Conservation (phyloP, 2,888 invertebrate genomes). For the Omphaloscelis lunosa region DNA sequence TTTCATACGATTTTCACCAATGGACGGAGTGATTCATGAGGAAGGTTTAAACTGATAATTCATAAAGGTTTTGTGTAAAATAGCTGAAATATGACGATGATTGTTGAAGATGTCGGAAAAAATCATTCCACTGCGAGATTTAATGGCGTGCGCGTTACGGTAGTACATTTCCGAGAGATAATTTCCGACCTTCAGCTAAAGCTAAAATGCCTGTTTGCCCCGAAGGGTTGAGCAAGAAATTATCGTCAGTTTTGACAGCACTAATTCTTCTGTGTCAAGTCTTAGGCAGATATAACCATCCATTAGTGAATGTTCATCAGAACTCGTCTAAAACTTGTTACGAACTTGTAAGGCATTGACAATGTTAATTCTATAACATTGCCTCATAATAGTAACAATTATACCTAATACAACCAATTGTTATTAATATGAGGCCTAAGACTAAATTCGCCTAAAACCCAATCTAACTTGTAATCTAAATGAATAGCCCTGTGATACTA, state of each 20-base stretch:
- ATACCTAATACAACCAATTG: neutral
- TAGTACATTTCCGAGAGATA: no score
- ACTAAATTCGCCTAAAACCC: conserved; percentile 15
- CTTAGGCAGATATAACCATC: neutral
- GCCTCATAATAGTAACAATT: neutral
- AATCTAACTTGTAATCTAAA: conserved; percentile 49
- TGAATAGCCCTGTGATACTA: conserved; percentile 30
- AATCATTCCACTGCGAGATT: no score
- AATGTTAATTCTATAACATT: conserved; percentile 3
- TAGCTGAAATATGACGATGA: no score
- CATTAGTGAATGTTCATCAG: neutral
- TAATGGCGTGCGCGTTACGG: no score
- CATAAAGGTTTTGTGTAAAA: no score
- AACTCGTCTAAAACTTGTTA: neutral
- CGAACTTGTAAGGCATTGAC: neutral
- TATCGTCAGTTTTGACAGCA: neutral
- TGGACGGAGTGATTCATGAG: no score
- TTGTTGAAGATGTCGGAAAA: no score
- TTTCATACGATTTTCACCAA: no score
- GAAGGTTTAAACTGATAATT: no score
- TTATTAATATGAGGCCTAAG: conserved; percentile 35
- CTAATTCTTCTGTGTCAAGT: neutral
- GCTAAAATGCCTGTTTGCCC: no score
- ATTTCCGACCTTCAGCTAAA: no score
- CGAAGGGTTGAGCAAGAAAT: neutral